Evolutionary conservation across 1,140 invertebrate genomes (phyloP), one percentile per base, ranked within the genome.

Genomic region (Goniozus legneri): DNA sequence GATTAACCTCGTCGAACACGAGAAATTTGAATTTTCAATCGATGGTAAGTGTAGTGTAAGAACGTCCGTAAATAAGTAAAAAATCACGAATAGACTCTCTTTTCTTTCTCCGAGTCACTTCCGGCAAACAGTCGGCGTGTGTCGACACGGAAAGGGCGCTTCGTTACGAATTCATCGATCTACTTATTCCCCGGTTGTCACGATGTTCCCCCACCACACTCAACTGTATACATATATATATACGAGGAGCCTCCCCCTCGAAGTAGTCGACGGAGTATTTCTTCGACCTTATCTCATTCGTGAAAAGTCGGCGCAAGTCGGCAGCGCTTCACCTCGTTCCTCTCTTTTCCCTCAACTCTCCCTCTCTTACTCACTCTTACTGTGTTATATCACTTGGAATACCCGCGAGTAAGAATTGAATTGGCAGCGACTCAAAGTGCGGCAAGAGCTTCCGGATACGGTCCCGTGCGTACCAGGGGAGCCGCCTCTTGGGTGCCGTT

Each of bases 381-480:
- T n/a, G 14, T 19, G 8, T 8, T 2, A 30, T 24, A 40, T 40
- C 24, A 15, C 27, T 15, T 10, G 30, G 18, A 27, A 27, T 27
- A 27, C 32, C 20, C 42, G 54, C 45, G 39, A 55, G 51, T 56
- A 56, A 60, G 58, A 62, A 62, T 65, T 61, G 60, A 62, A 57
- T 65, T 65, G 60, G 60, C 62, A 65, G 49, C 34, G 50, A 42
- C 51, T 65, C 62, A 65, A 65, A 61, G 47, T 58, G 44, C 22
- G 15, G 14, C 18, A 14, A 18, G 14, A 40, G 32, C 16, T 47
- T 3, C 8, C n/a, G 12, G 19, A 46, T 27, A 27, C 10, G 24
- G 24, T 10, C 24, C 24, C 4, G 24, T 27, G 24, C n/a, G n/a
- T n/a, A n/a, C n/a, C n/a, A n/a, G 24, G 4, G 24, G 10, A 27